Evolutionary conservation across 2,113 vertebrate genomes (phyloP), one percentile per base, ranked within the genome.

Genomic region (Amazona guildingii): DNA sequence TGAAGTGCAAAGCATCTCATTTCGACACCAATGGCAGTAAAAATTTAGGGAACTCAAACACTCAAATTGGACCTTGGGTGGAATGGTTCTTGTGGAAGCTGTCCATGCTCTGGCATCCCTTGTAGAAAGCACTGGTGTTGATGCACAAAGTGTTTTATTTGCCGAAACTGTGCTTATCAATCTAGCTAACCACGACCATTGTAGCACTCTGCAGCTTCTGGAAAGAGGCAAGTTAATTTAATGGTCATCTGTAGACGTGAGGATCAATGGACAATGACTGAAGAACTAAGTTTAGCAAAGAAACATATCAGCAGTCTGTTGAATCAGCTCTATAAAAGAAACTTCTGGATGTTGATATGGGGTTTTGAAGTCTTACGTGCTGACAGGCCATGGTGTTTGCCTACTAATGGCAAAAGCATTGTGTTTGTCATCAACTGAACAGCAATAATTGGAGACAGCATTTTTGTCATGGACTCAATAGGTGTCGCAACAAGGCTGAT

Each of bases 331-430:
- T 88, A 75, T 44, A 74, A 93, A 93, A 86, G 55, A 83, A 83
- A 64, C 85, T 90, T 29, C 48, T 84, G 74, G 64, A 75, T 55
- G 80, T 64, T 11, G 5, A 39, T 62, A 41, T 7, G 10, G 29
- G 63, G 31, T 46, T 93, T 81, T 89, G 51, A 84, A 90, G 77
- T 20, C 62, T 35, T 73, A 17, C 0, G 8, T 89, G 92, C 86
- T 75, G 83, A 96, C 83, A 93, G 83, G 61, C 52, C 27, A 43
- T 72, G 74, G 39, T 55, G 4, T 55, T 48, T 83, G 61, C 79
- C 68, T 90, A 7, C 77, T 93, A 74, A 90, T 70, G 76, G 90
- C 67, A 84, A 82, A 94, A 62, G 67, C 73, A 94, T 81, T 86
- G 4, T 23, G n/a, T 95, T 92, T 95, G 77, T 91, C 88, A 85